Evolutionary conservation across 2,113 vertebrate species (phyloP).

Genomic region (Phylloscopus trochilus): DNA sequence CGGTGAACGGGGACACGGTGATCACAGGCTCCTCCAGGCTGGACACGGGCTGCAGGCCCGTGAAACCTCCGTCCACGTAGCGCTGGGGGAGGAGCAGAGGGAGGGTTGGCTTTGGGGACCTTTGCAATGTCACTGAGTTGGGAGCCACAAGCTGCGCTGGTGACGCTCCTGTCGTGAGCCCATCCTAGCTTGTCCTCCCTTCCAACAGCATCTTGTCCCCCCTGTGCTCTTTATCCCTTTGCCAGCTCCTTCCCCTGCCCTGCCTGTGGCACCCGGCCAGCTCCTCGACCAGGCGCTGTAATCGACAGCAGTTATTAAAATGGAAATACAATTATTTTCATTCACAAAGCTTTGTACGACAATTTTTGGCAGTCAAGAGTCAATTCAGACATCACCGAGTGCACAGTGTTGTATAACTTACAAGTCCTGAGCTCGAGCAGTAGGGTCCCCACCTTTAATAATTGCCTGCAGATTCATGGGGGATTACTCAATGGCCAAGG

Average conservation of each 20-base stretch:
- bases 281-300: neutral
- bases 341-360: neutral
- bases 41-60: conserved; percentile 78
- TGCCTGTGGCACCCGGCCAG: neutral
- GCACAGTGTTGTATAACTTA: neutral
- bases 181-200: neutral
- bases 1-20: conserved; percentile 87
- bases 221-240: neutral
- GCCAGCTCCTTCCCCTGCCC: neutral
- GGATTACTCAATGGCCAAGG: neutral
- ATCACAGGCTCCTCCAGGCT: conserved; percentile 69
- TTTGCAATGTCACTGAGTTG: neutral
- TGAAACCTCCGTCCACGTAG: conserved; percentile 88
- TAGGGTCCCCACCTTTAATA: fast-evolving
- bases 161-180: fast-evolving
- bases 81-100: conserved; percentile 64
- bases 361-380: neutral
- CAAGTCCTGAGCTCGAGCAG: neutral
- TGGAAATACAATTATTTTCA: neutral
- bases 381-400: neutral
- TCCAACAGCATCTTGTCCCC: neutral
- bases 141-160: neutral
- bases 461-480: neutral
- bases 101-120: neutral
- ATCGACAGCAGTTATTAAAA: neutral